Evolutionary conservation across 1,140 invertebrate species (phyloP).

Genomic region (Hirudo medicinalis): DNA sequence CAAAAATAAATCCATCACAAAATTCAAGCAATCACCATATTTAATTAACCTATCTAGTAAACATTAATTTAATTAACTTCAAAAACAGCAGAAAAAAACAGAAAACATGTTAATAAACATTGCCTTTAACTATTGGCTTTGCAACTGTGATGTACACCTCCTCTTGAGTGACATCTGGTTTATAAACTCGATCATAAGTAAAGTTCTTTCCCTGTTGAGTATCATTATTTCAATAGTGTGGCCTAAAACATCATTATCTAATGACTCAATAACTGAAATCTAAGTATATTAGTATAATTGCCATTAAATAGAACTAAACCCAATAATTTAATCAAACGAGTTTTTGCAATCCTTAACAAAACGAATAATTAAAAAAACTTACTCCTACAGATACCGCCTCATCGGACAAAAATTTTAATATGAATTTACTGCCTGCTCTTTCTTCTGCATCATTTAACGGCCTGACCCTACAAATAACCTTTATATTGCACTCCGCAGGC

Average conservation of each 20-base stretch:
- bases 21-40: no score
- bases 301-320: neutral
- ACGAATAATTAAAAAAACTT: slow-evolving; percentile 44
- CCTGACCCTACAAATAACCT: slow-evolving; percentile 77
- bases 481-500: slow-evolving; percentile 49
- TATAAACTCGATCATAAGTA: slow-evolving; percentile 55
- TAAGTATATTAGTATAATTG: neutral
- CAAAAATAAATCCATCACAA: neutral
- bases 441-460: slow-evolving; percentile 67
- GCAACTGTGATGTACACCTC: slow-evolving; percentile 38
- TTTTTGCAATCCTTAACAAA: neutral
- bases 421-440: slow-evolving; percentile 78
- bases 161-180: slow-evolving; percentile 38
- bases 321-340: neutral
- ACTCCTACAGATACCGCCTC: slow-evolving; percentile 92
- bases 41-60: neutral
- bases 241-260: neutral
- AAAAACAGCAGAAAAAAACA: neutral
- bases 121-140: slow-evolving; percentile 44
- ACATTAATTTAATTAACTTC: neutral
- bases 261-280: neutral
- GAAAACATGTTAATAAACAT: neutral
- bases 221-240: neutral
- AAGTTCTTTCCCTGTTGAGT: slow-evolving; percentile 74
- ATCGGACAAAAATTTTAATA: slow-evolving; percentile 90